A percentile compares a stretch with the other conserved stretches of the same genome.
These are phyloP conservation scores for Tursiops truncatus DNA, from an alignment of 2,113 vertebrate genomes.

Conservation along the genomic window DNA sequence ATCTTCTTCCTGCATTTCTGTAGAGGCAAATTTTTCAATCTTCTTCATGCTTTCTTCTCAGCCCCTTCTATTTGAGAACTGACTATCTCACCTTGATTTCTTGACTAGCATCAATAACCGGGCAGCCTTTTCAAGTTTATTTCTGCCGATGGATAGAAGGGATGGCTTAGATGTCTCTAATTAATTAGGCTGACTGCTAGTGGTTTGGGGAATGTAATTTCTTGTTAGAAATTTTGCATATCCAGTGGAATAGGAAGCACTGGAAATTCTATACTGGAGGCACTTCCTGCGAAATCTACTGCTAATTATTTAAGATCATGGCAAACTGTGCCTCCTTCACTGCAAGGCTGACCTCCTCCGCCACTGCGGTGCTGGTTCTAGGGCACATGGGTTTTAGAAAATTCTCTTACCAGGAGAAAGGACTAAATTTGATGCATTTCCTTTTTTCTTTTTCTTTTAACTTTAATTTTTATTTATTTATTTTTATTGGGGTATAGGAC, in stretches of 20 bases:
- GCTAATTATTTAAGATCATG: slow-evolving; percentile 6
- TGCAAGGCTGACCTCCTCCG: background rate
- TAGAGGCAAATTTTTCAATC: background rate
- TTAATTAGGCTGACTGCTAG: background rate
- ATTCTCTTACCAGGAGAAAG: background rate
- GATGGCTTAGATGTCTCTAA: slow-evolving; percentile 1
- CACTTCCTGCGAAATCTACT: background rate
- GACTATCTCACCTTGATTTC: slow-evolving; percentile 35
- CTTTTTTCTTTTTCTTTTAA: background rate
- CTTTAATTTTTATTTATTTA: too few relatives aligned
- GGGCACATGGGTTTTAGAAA: background rate
- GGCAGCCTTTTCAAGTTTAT: slow-evolving; percentile 19
- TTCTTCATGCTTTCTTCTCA: slow-evolving; percentile 3
- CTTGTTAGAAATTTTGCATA: slow-evolving; percentile 5
- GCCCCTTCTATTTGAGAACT: slow-evolving; percentile 39
- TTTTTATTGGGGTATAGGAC: too few relatives aligned
- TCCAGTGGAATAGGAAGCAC: background rate
- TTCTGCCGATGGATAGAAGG: background rate
- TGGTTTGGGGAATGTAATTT: background rate
- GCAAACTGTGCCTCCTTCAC: background rate
- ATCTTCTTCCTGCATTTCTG: background rate
- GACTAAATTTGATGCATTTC: background rate
- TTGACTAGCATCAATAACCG: background rate
- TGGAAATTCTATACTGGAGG: background rate
- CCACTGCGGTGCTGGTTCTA: background rate